Base-by-base conservation (phyloP, 2,797 vertebrate species). In the Anniella stebbinsi region DNA sequence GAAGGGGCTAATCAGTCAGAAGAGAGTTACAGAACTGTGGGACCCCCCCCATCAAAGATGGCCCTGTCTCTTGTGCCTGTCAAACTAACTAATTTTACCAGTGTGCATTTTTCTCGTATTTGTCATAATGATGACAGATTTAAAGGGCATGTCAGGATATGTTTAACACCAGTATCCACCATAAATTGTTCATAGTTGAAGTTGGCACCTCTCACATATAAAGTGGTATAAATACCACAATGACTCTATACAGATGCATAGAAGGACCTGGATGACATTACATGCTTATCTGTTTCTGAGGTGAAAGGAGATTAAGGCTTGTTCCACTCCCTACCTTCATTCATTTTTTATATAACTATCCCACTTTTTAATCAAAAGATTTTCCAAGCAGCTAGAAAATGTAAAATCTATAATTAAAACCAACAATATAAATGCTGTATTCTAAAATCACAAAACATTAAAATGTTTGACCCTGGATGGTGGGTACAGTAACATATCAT, bases 111-210 rank as follows among this genome's bases (percentile, higher is more conserved):
- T 15, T 57, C 54, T 57, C 1, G 11, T 12, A 57, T 57, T 57
- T 57, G 12, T 57, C 13, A 21, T 80, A 88, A 87, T 1, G 0
- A 45, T 36, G 4, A 17, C 82, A 2, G 0, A 86, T 45, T 90
- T 91, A 9, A 89, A 81, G 89, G 17, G 83, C 18, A 13, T 28
- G 77, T 80, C 33, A 84, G 0, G 80, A 87, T 57, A 1, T 1
- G 45, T 78, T 87, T 87, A 87, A 88, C 88, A 12, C 28, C 90
- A 85, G 0, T 63, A 87, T 67, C n/a, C 2, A 78, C 13, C 92
- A 0, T 0, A 12, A 88, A 88, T 87, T 91, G 1, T 17, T 86
- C 76, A 60, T 7, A 23, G 11, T 23, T 87, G 11, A 17, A 80
- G 0, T 1, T 0, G 33, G 2, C 67, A 80, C 7, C 48, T 66